These are phyloP conservation scores for Columbina picui DNA, from an alignment of 2,113 vertebrate genomes.

Conservation along the genomic window DNA sequence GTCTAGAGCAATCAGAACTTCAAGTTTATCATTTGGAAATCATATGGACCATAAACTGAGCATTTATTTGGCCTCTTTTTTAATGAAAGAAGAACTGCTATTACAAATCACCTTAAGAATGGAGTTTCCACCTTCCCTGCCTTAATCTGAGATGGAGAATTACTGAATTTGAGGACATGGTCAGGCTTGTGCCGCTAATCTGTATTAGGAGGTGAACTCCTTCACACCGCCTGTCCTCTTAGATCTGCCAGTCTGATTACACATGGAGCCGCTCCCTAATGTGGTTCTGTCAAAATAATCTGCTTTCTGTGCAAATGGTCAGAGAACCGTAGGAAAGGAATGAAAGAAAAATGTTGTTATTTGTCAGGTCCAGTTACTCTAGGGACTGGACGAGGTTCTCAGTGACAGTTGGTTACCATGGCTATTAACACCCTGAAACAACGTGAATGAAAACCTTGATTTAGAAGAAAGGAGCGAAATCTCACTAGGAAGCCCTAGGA, in stretches of 20 bases:
- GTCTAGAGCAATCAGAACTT: not conserved
- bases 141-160: not conserved
- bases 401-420: not conserved
- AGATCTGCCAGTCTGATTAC: not conserved
- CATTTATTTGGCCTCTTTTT: not conserved
- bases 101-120: not conserved
- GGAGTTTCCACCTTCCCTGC: not conserved
- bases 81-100: not conserved
- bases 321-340: not conserved
- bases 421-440: constrained; percentile 26
- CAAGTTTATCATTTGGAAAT: not conserved
- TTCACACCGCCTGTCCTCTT: not conserved
- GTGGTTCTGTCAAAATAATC: constrained; percentile 6
- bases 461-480: not conserved
- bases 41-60: not conserved
- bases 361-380: constrained; percentile 1
- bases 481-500: not conserved
- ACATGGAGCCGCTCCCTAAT: not conserved
- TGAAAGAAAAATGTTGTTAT: not conserved
- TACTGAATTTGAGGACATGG: not conserved
- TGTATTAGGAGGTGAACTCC: not conserved
- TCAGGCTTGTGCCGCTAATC: not conserved
- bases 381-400: not conserved
- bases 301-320: not conserved
- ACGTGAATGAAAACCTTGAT: not conserved